Evolutionary conservation across 2,113 vertebrate genomes (phyloP).

Genomic region (Puma concolor): DNA sequence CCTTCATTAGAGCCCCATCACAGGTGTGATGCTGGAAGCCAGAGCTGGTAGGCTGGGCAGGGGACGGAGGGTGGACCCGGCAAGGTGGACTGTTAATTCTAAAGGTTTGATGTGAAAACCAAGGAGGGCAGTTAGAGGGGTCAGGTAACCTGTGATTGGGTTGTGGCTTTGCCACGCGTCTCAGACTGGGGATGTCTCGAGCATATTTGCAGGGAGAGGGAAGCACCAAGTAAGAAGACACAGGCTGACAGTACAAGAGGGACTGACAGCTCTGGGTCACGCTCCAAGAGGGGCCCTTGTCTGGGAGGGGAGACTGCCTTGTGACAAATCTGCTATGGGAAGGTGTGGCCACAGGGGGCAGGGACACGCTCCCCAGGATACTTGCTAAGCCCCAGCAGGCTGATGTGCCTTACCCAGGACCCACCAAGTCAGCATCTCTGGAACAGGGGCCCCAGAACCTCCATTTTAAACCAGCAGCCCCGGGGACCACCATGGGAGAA

Average conservation of each 20-base stretch:
- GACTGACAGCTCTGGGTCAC: not conserved
- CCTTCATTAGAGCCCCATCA: not conserved
- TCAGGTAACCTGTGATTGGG: not conserved
- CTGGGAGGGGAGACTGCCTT: not conserved
- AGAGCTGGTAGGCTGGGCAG: not conserved
- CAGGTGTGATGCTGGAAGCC: not conserved
- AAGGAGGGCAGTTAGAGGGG: not conserved
- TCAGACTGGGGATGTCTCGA: not conserved
- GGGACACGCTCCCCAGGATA: fast-evolving
- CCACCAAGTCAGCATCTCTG: not conserved
- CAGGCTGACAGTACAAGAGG: not conserved
- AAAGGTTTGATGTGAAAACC: not conserved
- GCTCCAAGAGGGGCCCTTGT: not conserved
- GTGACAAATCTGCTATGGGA: not conserved
- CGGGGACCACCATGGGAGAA: not conserved
- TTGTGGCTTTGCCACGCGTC: not conserved
- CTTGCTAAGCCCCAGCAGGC: not conserved
- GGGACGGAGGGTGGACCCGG: not conserved
- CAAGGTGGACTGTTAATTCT: not conserved
- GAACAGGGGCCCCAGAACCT: not conserved
- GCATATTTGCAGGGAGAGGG: not conserved
- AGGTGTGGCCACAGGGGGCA: not conserved
- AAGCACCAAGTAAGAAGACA: not conserved
- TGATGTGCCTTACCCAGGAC: not conserved
- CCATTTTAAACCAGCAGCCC: too few relatives aligned